Evolutionary conservation across 2,888 invertebrate genomes (phyloP), one percentile per base, ranked within the genome.

Genomic region (Leucophenga montana): DNA sequence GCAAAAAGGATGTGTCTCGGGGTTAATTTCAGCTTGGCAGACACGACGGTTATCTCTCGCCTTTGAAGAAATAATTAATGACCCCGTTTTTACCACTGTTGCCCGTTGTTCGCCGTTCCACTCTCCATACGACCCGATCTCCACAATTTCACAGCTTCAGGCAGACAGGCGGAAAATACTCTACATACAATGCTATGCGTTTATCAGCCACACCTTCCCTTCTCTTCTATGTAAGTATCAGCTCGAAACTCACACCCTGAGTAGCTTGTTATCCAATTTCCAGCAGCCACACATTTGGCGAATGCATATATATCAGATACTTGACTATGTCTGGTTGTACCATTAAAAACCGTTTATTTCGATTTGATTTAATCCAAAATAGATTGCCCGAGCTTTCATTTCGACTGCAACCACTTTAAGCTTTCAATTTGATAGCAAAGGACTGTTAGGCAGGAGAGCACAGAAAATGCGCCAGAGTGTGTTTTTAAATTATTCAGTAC

Each of bases 321-420:
- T n/a, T 33, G 53, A 27, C 33, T 33, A 31, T 59, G 59, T n/a
- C n/a, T 14, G 22, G 27, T 22, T 27, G 20, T 27, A 27, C 88
- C 88, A 87, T 87, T 87, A 87, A 87, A 87, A 87, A 88, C 87
- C 87, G 87, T 88, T 87, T 88, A 87, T 87, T 88, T 87, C 88
- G 88, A 88, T 87, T 88, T 87, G 88, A 88, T 88, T 87, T 87
- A 88, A 87, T 87, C 88, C 88, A 84, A 82, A 85, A 86, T 85
- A 85, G 84, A 87, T 86, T 87, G 82, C 79, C 79, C 75, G 69
- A 39, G 66, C 5, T 22, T 18, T 27, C 31, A 50, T 14, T 33
- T 33, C 59, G 16, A 4, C 33, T 33, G 59, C 59, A 54, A 73
- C 82, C 85, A 82, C 84, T 85, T 84, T 84, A 84, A 84, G 84